phyloP scores from a whole-genome alignment of 2,797 vertebrate genomes.

The Helarctos malayanus region DNA sequence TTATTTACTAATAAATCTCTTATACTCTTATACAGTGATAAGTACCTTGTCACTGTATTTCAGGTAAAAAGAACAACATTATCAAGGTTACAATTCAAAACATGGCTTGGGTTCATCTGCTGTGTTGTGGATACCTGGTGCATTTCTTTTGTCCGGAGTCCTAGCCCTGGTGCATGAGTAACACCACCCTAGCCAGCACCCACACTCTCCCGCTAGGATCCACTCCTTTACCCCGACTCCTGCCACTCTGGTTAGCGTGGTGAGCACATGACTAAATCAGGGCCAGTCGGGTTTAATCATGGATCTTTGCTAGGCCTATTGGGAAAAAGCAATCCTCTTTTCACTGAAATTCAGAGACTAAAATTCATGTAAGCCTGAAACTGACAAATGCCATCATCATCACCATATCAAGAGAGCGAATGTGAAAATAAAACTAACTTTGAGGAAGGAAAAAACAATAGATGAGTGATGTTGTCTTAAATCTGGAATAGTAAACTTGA shows the following conservation, averaged over 20 bases:
- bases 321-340: not conserved
- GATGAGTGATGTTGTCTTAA: not conserved
- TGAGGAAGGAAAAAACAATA: not conserved
- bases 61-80: not conserved
- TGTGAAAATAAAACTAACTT: not conserved
- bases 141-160: not conserved
- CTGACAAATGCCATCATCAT: not conserved
- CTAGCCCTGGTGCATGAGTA: fast-evolving
- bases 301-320: not conserved
- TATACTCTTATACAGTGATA: not conserved
- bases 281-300: not conserved
- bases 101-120: not conserved
- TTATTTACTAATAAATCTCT: not conserved
- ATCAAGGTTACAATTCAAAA: not conserved
- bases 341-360: not conserved
- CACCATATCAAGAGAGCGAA: not conserved
- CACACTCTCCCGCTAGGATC: not conserved
- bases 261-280: not conserved
- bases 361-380: not conserved
- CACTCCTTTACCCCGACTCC: not conserved
- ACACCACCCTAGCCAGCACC: not conserved
- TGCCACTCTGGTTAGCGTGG: not conserved
- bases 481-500: not conserved
- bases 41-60: not conserved
- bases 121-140: too few species aligned